Evolutionary conservation across 37 sponge, comb jelly and placozoan genomes (phyloP), one percentile per base, ranked within the genome.

Genomic region (Halisarca cf. caerulea): DNA sequence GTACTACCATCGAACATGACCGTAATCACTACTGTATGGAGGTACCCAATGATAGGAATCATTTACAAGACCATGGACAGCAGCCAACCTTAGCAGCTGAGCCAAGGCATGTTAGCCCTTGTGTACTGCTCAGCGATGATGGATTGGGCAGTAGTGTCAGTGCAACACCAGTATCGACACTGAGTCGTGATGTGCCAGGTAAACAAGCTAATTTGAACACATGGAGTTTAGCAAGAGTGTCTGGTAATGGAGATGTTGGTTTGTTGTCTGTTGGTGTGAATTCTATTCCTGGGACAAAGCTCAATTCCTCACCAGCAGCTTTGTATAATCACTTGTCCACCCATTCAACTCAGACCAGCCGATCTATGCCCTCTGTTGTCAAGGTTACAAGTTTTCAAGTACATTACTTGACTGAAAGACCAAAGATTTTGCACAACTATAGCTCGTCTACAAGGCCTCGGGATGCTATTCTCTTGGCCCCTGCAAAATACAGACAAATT

Each of bases 91-190:
- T 47, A 11, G 5, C 25, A 62, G 64, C 64, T 28, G 30, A 62
- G 6, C 4, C 6, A 15, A 62, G 64, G 64, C 77, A 74, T 4
- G 17, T 32, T 68, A 34, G 3, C 0, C 35, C 33, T 8, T 68
- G 33, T 9, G 35, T 30, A 0, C 35, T 0, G 15, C 30, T 18
- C 1, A 17, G 35, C 17, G 77, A 74, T 74, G 77, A 74, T 41
- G 77, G 77, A 9, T n/a, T 74, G 8, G 77, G 77, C 42, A 43
- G 77, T 44, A 74, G 77, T 74, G 45, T 74, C 15, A 36, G 38
- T 43, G 77, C 77, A 0, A 74, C 77, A 40, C 77, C 77, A 44
- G 77, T 44, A 4, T 74, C 77, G 8, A 74, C 77, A 18, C 44
- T 74, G 45, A 74, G 1, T 6, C 42, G 44, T 24, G 41, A 37